These are phyloP conservation scores for Morpho helenor DNA, from an alignment of 2,888 invertebrate genomes.

Conservation along the genomic window DNA sequence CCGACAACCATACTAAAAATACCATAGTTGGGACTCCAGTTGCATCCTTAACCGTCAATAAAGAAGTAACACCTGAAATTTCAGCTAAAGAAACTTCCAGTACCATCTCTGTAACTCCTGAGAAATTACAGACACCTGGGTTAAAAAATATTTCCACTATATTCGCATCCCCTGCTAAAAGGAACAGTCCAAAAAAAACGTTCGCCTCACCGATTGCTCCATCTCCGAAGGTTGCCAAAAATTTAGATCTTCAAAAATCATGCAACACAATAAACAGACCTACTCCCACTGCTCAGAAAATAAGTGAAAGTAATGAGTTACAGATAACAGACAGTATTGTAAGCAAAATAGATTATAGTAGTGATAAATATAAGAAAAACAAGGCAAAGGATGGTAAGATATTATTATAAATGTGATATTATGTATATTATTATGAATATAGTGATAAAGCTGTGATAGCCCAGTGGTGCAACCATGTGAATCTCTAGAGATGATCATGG, in stretches of 20 bases:
- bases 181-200: conserved; percentile 27
- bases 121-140: no score
- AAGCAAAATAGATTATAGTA: conserved; percentile 31
- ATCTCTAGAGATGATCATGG: no score
- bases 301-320: conserved; percentile 31
- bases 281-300: conserved; percentile 31
- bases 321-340: conserved; percentile 30
- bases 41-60: no score
- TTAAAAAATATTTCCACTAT: conserved; percentile 18
- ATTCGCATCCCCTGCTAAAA: conserved; percentile 31
- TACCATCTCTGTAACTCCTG: no score
- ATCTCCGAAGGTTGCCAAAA: conserved; percentile 35
- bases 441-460: no score
- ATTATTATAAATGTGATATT: neutral
- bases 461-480: no score
- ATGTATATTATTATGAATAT: neutral
- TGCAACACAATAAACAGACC: conserved; percentile 17
- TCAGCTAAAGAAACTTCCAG: no score
- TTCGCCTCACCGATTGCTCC: conserved; percentile 31
- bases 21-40: no score
- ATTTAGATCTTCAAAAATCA: conserved; percentile 31
- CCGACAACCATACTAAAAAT: no score
- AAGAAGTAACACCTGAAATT: no score
- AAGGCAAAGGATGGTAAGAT: conserved; percentile 46
- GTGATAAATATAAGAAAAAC: conserved; percentile 27